Evolutionary conservation across 2,888 invertebrate species (phyloP), one percentile per base, ranked within the genome.

Genomic region (Leptopterna dolabrata): DNA sequence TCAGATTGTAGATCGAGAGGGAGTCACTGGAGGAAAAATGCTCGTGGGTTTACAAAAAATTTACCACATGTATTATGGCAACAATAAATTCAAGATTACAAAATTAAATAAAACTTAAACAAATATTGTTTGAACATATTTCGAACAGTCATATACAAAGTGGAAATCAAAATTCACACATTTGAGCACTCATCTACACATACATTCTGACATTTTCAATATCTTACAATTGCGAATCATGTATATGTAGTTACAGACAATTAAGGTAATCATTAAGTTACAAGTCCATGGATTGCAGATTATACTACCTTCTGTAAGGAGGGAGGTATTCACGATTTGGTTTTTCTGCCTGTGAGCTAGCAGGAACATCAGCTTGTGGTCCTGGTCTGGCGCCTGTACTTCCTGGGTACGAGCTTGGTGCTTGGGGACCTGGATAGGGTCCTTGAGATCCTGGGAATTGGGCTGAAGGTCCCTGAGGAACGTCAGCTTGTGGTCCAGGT

Each of bases 321-420:
- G 96, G 96, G 90, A 96, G 93, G 91, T 96, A 96, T 92, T 96
- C 96, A 92, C 96, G 94, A 91, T 95, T 90, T 11, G 91, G 91
- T 84, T 90, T 89, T 88, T 90, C 89, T 27, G 89, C 84, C 36
- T 90, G 90, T 43, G 89, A 84, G 86, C 81, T 81, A 27, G 88
- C 85, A 81, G 89, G 88, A 73, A 87, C 87, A 81, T 89, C 89
- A 24, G 88, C 88, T 63, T 88, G 88, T 19, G 87, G 84, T 27
- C 41, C 87, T 78, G 76, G 36, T 27, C 82, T 51, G 41, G 87
- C 63, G 85, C 43, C 41, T 76, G 88, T n/a, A 29, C 47, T 27
- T 80, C 51, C 73, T 63, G 71, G 83, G 55, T 36, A 78, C 55
- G 88, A 84, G 78, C 47, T 76, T 86, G 84, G 87, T 47, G 71